phyloP scores from a whole-genome alignment of 2,113 vertebrate species.

The Sus scrofa region T2T-Sscrofa CM000830.6:116846501-116847000 shows the following conservation, averaged over 20 bases:
- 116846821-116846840: not conserved
- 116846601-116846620: not conserved
- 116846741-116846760: not conserved
- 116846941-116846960: not conserved
- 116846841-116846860: not conserved
- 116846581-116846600: not conserved
- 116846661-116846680: not conserved
- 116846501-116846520: not conserved
- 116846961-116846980: not conserved
- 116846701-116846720: not conserved
- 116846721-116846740: not conserved
- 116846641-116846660: too few relatives aligned
- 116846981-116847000: not conserved
- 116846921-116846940: not conserved
- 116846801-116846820: not conserved
- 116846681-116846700: not conserved
- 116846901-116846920: not conserved
- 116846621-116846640: not conserved
- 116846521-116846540: constrained; percentile 21
- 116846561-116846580: not conserved
- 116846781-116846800: not conserved
- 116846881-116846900: not conserved
- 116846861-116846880: not conserved
- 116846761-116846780: not conserved
- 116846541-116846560: not conserved